Evolutionary conservation across 1,140 invertebrate species (phyloP), one percentile per base, ranked within the genome.

Genomic region (Atta cephalotes): DNA sequence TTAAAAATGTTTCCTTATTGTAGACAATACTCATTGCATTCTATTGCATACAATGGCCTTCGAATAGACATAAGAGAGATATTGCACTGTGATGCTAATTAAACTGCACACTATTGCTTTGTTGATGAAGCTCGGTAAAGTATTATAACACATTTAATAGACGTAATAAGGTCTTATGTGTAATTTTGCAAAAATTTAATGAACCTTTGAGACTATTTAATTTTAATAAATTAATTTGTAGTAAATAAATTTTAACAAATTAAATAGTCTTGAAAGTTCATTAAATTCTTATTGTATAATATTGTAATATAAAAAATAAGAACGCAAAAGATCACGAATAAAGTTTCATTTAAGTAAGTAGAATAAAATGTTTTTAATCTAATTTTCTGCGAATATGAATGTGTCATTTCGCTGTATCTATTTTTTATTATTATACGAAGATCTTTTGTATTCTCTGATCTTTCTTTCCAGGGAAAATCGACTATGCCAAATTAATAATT

Each of bases 41-140:
- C 14, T 56, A 70, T 71, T 56, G 78, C 78, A 81, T 56, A 81
- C 78, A 81, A 81, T 70, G 49, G 63, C 77, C 65, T 56, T 70
- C 63, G 63, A n/a, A 80, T 39, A n/a, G 31, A 56, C 49, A 16
- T 25, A n/a, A 70, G 78, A 71, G 78, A 56, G 49, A 81, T 81
- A 58, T 81, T 56, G 49, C 65, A 71, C 7, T 25, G 31, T 25
- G 53, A 70, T 51, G 63, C 78, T 80, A 80, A 81, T 81, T 81
- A 49, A 65, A 65, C 39, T n/a, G 49, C 16, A n/a, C 78, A 25
- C 18, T 71, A 16, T 56, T 39, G 65, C 78, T 81, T 71, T 31
- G 28, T 70, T 28, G 49, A 80, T 39, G 49, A 81, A 39, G 63
- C 6, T 63, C 31, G 28, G 3, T 31, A 35, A 80, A 58, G 39